Conservation (phyloP, 2,888 invertebrate genomes). For the Halictus quadricinctus region DNA sequence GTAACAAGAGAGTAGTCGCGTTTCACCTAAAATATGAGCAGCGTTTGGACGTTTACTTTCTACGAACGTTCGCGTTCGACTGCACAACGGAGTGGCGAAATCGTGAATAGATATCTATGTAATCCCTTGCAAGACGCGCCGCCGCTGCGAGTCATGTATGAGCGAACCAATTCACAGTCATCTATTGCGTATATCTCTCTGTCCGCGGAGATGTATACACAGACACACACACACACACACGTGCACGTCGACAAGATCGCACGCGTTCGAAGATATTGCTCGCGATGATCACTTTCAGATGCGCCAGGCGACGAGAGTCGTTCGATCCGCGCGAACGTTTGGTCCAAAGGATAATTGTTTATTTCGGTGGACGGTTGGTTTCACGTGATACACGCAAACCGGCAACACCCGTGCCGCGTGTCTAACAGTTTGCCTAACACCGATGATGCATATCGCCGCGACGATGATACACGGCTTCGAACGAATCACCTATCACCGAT, state of each 20-base stretch:
- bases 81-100: slow-evolving; percentile 58
- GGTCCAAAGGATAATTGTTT: slow-evolving; percentile 45
- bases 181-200: slow-evolving; percentile 55
- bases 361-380: slow-evolving; percentile 29
- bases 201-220: background rate
- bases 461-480: slow-evolving; percentile 43
- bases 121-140: slow-evolving; percentile 59
- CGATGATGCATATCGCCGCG: slow-evolving; percentile 37
- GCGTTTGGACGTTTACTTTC: slow-evolving; percentile 59
- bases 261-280: slow-evolving; percentile 32
- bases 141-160: slow-evolving; percentile 51
- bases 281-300: slow-evolving; percentile 29
- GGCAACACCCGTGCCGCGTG: slow-evolving; percentile 36
- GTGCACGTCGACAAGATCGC: slow-evolving; percentile 9
- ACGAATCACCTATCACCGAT: slow-evolving; percentile 43
- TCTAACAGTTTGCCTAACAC: slow-evolving; percentile 41
- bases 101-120: slow-evolving; percentile 62
- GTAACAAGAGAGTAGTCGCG: slow-evolving; percentile 7
- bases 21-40: slow-evolving; percentile 59
- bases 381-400: background rate
- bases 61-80: slow-evolving; percentile 56
- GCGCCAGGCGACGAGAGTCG: slow-evolving; percentile 6
- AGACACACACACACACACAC: background rate
- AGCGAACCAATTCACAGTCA: slow-evolving; percentile 57
- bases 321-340: background rate